Percentiles rank a stretch among this genome's conserved stretches.
Conservation (phyloP, 2,113 vertebrate species). For the Nematolebias whitei region DNA sequence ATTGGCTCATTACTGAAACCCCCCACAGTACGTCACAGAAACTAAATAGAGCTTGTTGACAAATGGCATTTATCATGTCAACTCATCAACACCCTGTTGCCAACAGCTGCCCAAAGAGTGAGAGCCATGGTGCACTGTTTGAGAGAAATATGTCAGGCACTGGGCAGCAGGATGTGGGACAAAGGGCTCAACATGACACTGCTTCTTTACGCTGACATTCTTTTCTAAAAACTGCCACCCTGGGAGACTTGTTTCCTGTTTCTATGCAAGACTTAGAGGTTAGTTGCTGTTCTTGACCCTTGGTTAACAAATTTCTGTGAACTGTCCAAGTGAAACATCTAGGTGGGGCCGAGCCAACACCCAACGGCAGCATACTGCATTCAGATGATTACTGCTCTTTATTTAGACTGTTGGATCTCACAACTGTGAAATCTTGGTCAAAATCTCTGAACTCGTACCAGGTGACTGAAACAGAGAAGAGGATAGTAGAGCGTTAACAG, state of each 20-base stretch:
- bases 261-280: constrained; percentile 6
- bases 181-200: constrained; percentile 52
- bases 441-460: constrained; percentile 34
- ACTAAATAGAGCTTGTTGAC: constrained; percentile 77
- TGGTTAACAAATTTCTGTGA: constrained; percentile 32
- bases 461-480: constrained; percentile 36
- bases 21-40: constrained; percentile 45
- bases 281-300: constrained; percentile 16
- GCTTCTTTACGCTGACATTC: constrained; percentile 3
- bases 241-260: constrained; percentile 23
- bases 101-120: constrained; percentile 68
- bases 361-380: constrained; percentile 26
- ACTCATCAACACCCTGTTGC: constrained; percentile 42
- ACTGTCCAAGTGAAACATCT: constrained; percentile 33
- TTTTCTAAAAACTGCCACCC: constrained; percentile 8
- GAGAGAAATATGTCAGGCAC: constrained; percentile 50
- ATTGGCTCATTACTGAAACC: constrained; percentile 37
- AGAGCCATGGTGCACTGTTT: constrained; percentile 39
- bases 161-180: constrained; percentile 53
- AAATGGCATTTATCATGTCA: constrained; percentile 76
- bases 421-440: constrained; percentile 45
- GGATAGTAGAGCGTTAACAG: constrained; percentile 46
- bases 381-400: constrained; percentile 49
- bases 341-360: constrained; percentile 40
- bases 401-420: constrained; percentile 53